Percentiles rank a stretch among this genome's conserved stretches.
These are phyloP conservation scores for Numenius arquata DNA, from an alignment of 2,113 vertebrate species.

Conservation along the genomic window DNA sequence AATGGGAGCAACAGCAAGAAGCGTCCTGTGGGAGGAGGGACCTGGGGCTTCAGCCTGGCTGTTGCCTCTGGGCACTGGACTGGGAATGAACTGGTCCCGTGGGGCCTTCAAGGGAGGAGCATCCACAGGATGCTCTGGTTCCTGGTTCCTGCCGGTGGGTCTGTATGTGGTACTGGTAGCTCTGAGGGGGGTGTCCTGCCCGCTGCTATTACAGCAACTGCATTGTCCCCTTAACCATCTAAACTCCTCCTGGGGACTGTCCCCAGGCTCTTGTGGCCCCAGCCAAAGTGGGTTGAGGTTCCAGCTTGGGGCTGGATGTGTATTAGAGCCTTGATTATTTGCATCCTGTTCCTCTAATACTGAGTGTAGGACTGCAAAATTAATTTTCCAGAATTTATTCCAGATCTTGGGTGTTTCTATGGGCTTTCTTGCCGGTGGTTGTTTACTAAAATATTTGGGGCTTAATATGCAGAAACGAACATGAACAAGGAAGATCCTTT, in stretches of 20 bases:
- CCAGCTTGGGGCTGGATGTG: not conserved
- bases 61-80: not conserved
- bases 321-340: not conserved
- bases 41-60: not conserved
- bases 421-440: not conserved
- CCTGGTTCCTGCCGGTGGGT: not conserved
- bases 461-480: not conserved
- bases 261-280: not conserved
- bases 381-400: not conserved
- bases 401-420: not conserved
- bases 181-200: rapidly evolving
- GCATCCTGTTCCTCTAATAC: not conserved
- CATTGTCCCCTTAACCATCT: not conserved
- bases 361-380: not conserved
- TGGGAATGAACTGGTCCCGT: not conserved
- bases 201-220: not conserved
- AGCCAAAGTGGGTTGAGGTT: not conserved
- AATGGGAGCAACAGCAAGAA: not conserved
- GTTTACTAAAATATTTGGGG: not conserved
- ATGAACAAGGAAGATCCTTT: not conserved
- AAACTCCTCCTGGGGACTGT: rapidly evolving
- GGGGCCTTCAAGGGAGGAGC: not conserved
- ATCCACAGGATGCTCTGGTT: not conserved
- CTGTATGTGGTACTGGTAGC: rapidly evolving
- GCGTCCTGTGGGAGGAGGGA: not conserved